phyloP scores from a whole-genome alignment of 2,113 vertebrate genomes.

The Antigone vipio region DNA sequence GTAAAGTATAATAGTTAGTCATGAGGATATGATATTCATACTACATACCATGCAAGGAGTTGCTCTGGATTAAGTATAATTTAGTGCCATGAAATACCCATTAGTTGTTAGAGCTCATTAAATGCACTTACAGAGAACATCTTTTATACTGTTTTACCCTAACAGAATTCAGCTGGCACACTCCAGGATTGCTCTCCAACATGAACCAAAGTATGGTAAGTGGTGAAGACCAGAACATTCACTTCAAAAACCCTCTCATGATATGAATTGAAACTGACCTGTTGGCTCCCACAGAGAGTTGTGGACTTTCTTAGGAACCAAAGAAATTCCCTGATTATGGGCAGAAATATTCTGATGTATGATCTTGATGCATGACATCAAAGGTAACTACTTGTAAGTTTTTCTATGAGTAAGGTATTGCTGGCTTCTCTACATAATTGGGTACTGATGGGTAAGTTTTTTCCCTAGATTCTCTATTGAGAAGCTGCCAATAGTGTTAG shows the following conservation, averaged over 20 bases:
- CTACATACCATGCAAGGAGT: background rate
- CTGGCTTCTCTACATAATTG: background rate
- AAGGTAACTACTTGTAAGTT: background rate
- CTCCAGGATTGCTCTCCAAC: background rate
- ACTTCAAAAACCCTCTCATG: background rate
- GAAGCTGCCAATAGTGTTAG: background rate
- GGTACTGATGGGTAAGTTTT: background rate
- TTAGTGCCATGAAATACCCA: background rate
- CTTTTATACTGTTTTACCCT: background rate
- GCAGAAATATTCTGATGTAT: background rate
- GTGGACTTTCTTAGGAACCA: background rate
- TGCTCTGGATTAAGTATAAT: background rate
- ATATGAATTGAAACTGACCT: background rate
- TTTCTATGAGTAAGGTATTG: background rate
- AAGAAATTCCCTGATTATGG: background rate
- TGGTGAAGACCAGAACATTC: background rate
- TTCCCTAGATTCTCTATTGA: background rate
- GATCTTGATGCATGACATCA: background rate
- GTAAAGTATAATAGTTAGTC: background rate
- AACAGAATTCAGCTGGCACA: background rate
- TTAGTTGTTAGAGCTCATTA: background rate
- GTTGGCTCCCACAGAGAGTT: background rate
- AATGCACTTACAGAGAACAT: background rate
- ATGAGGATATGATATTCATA: background rate
- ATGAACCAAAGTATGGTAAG: background rate